phyloP scores from a whole-genome alignment of 2,888 invertebrate genomes.

The Heliconius aoede region DNA sequence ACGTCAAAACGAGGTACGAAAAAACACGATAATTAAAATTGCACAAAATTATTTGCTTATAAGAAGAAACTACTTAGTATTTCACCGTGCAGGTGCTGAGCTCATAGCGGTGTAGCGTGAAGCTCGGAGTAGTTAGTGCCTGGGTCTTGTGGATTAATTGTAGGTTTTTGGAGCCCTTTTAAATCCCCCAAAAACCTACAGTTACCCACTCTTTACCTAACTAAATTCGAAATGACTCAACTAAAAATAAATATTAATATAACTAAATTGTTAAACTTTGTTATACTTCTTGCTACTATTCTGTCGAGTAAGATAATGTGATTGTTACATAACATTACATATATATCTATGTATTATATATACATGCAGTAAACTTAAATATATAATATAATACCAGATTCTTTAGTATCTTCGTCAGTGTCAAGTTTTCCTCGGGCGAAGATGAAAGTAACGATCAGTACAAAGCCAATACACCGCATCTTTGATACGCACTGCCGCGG shows the following conservation, averaged over 20 bases:
- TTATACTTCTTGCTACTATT: not conserved
- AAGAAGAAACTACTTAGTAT: no score
- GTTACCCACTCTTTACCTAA: not conserved
- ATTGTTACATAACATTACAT: not conserved
- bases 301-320: not conserved
- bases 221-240: not conserved
- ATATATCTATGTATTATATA: not conserved
- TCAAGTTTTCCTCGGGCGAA: conserved; percentile 49
- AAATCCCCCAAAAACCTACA: not conserved
- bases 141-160: no score
- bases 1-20: no score
- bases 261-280: no score
- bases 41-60: no score
- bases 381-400: conserved; percentile 48
- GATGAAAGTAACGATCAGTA: conserved; percentile 45
- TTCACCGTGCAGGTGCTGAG: no score
- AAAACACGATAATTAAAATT: no score
- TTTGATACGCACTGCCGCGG: conserved; percentile 33
- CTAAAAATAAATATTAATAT: no score
- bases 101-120: no score
- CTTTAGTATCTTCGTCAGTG: conserved; percentile 52
- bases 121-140: no score
- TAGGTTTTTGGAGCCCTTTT: not conserved
- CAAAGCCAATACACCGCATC: conserved; percentile 50
- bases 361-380: not conserved